Percentiles rank a stretch among this genome's conserved stretches.
These are phyloP conservation scores for Todiramphus chloris DNA, from an alignment of 2,113 vertebrate species.

Conservation along the genomic window DNA sequence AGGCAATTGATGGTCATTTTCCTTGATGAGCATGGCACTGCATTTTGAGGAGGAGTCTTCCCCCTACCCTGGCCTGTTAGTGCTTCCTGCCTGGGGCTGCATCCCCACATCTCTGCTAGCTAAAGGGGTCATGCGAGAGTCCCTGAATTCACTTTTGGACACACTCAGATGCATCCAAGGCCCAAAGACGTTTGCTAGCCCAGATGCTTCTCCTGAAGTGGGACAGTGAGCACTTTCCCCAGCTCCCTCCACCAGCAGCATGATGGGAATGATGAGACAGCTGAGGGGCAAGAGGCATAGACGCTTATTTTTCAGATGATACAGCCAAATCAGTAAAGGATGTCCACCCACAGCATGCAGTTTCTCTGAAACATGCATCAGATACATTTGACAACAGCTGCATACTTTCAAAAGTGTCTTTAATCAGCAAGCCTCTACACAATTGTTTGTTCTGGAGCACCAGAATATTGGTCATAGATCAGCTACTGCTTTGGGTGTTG, in stretches of 20 bases:
- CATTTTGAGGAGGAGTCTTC: neutral
- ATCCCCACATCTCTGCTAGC: neutral
- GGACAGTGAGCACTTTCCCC: neutral
- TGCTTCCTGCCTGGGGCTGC: neutral
- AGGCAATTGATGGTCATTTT: fast-evolving
- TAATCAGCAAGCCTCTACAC: neutral
- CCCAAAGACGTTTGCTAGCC: neutral
- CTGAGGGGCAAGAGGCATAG: neutral
- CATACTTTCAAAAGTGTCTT: neutral
- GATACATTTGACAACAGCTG: neutral
- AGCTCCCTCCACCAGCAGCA: fast-evolving
- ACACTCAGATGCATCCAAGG: neutral
- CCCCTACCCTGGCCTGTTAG: fast-evolving
- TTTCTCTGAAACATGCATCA: neutral
- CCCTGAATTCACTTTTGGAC: neutral
- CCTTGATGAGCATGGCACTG: fast-evolving
- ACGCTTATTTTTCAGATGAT: fast-evolving
- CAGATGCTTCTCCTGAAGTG: neutral
- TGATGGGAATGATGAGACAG: neutral
- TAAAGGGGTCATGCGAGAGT: fast-evolving
- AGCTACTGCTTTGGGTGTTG: neutral
- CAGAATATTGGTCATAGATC: neutral
- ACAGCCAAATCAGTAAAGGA: neutral
- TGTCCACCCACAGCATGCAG: neutral
- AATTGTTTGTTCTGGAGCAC: neutral